phyloP scores from a whole-genome alignment of 2,797 vertebrate genomes.

The Tokudaia tokunoshimensis region DNA sequence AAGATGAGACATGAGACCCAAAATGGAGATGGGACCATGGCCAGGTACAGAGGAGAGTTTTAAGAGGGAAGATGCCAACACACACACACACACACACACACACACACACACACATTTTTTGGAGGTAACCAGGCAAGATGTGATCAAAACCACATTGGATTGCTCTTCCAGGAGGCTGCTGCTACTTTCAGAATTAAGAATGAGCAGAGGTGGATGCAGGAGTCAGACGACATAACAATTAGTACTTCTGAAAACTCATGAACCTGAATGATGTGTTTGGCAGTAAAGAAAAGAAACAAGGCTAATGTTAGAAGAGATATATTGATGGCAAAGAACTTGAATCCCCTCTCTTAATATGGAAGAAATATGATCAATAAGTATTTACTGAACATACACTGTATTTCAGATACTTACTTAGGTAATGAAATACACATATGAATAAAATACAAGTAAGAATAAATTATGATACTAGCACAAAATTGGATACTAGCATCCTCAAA shows the following conservation, averaged over 20 bases:
- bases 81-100: background rate
- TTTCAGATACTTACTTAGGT: conserved; percentile 31
- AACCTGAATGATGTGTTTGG: background rate
- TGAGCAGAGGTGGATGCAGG: background rate
- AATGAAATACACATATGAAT: conserved; percentile 53
- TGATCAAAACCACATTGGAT: background rate
- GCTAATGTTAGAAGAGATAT: background rate
- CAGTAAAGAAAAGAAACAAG: background rate
- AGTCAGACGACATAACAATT: background rate
- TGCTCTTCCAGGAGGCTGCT: background rate
- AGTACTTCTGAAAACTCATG: background rate
- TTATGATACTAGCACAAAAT: conserved; percentile 46
- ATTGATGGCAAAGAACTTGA: background rate
- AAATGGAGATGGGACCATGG: background rate
- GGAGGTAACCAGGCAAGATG: conserved; percentile 2
- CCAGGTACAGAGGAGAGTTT: background rate
- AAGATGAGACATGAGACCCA: background rate
- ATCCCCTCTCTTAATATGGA: background rate
- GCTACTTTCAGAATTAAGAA: background rate
- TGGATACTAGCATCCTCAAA: conserved; percentile 38
- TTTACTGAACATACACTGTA: background rate
- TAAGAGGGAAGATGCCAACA: background rate
- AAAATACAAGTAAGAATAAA: conserved; percentile 55
- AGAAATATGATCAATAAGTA: background rate
- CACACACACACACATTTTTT: background rate